Percentiles rank a stretch among this genome's conserved stretches.
Conservation (phyloP, 2,888 invertebrate species). For the Lasius fuliginosus region DNA sequence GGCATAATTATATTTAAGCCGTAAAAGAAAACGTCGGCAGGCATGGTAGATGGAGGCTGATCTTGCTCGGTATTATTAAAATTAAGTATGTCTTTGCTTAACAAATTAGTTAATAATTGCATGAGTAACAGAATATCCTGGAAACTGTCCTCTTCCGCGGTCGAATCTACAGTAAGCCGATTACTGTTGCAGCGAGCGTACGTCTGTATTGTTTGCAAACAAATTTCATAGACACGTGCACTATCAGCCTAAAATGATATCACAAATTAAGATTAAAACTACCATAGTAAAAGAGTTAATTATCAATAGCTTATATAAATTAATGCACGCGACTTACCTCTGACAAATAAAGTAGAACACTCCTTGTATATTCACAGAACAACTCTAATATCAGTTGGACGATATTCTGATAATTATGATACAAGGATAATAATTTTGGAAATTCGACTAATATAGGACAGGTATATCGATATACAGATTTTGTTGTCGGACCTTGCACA, state of each 20-base stretch:
- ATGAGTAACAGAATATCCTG: slow-evolving; percentile 93
- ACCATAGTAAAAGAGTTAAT: slow-evolving; percentile 16
- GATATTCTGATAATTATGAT: slow-evolving; percentile 93
- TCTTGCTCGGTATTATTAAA: slow-evolving; percentile 80
- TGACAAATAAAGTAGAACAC: slow-evolving; percentile 89
- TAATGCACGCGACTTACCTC: slow-evolving; percentile 78
- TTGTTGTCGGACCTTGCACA: slow-evolving; percentile 86
- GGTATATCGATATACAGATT: slow-evolving; percentile 88
- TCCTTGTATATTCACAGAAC: slow-evolving; percentile 91
- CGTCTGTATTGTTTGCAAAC: slow-evolving; percentile 90
- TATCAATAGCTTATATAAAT: neutral
- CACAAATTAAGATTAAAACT: slow-evolving; percentile 9
- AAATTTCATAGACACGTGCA: slow-evolving; percentile 90
- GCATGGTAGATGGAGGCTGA: slow-evolving; percentile 63
- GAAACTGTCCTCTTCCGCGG: slow-evolving; percentile 91
- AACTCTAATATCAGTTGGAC: slow-evolving; percentile 92
- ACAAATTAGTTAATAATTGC: slow-evolving; percentile 90
- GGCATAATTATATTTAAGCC: slow-evolving; percentile 92
- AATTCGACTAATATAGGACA: slow-evolving; percentile 90
- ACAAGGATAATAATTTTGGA: slow-evolving; percentile 91
- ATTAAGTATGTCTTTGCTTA: slow-evolving; percentile 88
- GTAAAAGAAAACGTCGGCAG: slow-evolving; percentile 90
- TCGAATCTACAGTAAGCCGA: slow-evolving; percentile 88
- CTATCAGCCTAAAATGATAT: slow-evolving; percentile 87
- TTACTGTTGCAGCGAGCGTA: slow-evolving; percentile 90